phyloP scores from a whole-genome alignment of 2,888 invertebrate species.

The Asteroscopus sphinx region DNA sequence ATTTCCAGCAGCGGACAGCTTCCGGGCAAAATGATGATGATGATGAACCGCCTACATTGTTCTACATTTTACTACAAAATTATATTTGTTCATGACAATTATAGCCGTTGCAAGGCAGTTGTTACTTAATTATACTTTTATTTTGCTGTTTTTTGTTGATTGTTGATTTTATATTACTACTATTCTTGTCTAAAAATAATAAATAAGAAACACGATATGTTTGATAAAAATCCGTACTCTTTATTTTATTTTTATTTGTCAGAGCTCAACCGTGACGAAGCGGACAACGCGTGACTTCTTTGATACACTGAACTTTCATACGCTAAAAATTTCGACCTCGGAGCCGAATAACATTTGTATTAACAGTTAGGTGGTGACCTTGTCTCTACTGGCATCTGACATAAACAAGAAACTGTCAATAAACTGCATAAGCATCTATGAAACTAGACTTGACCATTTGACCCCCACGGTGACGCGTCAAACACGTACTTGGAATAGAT shows the following conservation, averaged over 20 bases:
- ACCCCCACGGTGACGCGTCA: conserved; percentile 13
- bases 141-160: too few species aligned
- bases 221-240: too few species aligned
- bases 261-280: neutral
- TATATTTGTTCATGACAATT: too few species aligned
- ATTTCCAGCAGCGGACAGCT: too few species aligned
- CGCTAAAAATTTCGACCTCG: conserved; percentile 49
- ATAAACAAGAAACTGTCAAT: conserved; percentile 43
- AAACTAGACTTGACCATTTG: conserved; percentile 27
- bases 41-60: too few species aligned
- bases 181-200: too few species aligned
- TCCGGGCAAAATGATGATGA: too few species aligned
- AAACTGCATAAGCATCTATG: conserved; percentile 33
- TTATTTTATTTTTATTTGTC: neutral
- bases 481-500: conserved; percentile 9
- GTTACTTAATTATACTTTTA: too few species aligned
- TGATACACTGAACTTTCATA: conserved; percentile 39
- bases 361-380: conserved; percentile 48
- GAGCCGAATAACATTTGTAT: conserved; percentile 35
- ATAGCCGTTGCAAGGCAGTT: too few species aligned
- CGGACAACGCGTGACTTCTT: conserved; percentile 6
- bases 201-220: too few species aligned
- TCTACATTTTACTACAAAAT: too few species aligned
- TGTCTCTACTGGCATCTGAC: conserved; percentile 52
- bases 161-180: too few species aligned